Conservation (phyloP, 2,888 invertebrate species). For the Phorcus lineatus region DNA sequence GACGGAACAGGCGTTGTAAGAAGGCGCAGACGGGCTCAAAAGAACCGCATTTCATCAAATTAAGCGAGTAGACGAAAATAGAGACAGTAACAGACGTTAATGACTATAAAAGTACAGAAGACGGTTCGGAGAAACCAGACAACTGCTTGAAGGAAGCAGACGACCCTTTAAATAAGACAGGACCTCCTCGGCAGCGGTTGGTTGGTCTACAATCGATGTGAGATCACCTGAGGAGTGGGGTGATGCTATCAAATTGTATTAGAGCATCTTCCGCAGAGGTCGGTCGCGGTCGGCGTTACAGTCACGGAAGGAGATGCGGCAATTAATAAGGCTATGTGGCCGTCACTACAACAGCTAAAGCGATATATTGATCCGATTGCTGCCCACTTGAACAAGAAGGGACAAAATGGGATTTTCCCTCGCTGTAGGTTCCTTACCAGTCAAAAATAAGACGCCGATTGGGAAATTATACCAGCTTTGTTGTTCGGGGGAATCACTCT, state of each 20-base stretch:
- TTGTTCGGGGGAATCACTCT: too few species aligned
- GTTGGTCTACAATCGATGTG: too few species aligned
- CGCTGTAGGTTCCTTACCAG: background rate
- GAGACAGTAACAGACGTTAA: too few species aligned
- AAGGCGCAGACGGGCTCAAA: too few species aligned
- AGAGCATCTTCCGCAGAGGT: background rate
- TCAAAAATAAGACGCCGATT: background rate
- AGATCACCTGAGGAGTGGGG: background rate
- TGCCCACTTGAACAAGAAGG: background rate
- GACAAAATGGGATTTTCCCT: background rate
- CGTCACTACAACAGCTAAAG: constrained; percentile 4
- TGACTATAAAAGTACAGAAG: too few species aligned
- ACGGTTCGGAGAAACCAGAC: too few species aligned
- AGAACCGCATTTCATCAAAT: too few species aligned
- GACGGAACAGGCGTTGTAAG: too few species aligned
- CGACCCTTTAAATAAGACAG: too few species aligned
- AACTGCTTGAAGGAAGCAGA: too few species aligned
- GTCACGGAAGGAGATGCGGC: constrained; percentile 11
- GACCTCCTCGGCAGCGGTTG: too few species aligned
- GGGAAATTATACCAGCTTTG: background rate
- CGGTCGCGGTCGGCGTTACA: background rate
- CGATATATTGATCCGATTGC: background rate
- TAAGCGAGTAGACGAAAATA: too few species aligned
- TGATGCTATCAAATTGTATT: constrained; percentile 5
- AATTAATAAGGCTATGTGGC: constrained; percentile 14